Evolutionary conservation across 2,113 vertebrate species (phyloP).

Genomic region (Fulmarus glacialis): DNA sequence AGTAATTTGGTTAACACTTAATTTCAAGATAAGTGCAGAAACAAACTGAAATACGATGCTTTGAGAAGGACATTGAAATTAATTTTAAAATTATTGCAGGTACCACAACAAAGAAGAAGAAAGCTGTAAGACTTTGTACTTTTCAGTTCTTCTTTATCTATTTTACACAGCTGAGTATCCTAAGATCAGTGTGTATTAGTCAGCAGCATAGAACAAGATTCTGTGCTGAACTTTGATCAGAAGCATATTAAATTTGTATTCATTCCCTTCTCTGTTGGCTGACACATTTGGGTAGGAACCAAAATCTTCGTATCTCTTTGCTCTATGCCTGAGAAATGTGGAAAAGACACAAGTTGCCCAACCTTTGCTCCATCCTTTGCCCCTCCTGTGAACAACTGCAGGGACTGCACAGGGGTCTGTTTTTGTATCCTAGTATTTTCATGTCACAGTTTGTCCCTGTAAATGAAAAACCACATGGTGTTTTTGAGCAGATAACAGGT

Average conservation of each 20-base stretch:
- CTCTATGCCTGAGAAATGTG: neutral
- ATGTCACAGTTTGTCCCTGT: neutral
- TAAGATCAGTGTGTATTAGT: neutral
- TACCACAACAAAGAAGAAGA: neutral
- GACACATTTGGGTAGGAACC: neutral
- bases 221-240: neutral
- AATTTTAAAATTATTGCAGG: neutral
- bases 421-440: neutral
- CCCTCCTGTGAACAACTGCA: neutral
- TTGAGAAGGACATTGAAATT: neutral
- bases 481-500: constrained; percentile 10
- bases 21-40: neutral
- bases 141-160: neutral
- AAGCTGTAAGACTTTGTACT: neutral
- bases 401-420: neutral
- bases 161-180: neutral
- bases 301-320: neutral
- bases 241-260: neutral
- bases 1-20: neutral
- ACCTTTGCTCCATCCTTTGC: neutral
- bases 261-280: neutral
- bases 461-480: neutral
- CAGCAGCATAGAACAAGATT: neutral
- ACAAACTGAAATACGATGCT: neutral
- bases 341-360: neutral